Percentiles rank a stretch among this genome's conserved stretches.
phyloP scores from a whole-genome alignment of 2,797 vertebrate genomes.

The Sebastes oblongus region DNA sequence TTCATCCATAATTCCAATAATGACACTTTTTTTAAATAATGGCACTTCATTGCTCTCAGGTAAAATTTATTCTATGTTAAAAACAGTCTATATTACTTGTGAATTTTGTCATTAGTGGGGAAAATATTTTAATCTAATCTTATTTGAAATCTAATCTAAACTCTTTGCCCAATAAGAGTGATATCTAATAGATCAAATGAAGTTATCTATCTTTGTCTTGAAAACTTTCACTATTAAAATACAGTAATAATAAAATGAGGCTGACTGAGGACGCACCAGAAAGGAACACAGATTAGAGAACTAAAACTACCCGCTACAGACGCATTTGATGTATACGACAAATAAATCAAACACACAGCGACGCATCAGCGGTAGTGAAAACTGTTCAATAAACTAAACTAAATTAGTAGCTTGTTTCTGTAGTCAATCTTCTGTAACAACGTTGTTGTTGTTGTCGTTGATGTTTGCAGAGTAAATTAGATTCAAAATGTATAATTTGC shows the following conservation, averaged over 20 bases:
- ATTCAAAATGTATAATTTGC: neutral
- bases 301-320: neutral
- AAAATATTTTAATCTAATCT: neutral
- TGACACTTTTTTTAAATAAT: neutral
- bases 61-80: neutral
- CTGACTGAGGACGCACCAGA: neutral
- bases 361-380: neutral
- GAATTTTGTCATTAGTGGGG: neutral
- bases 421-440: neutral
- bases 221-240: neutral
- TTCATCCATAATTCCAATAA: neutral
- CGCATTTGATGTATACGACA: neutral
- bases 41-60: neutral
- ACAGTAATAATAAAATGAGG: neutral
- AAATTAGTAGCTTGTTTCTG: neutral
- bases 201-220: neutral
- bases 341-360: neutral
- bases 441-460: no score
- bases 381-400: neutral
- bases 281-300: neutral
- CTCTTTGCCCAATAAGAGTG: neutral
- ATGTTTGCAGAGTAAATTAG: conserved; percentile 2
- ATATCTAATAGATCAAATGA: neutral
- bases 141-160: neutral
- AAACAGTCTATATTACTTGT: neutral